phyloP scores from a whole-genome alignment of 2,797 vertebrate genomes.

The Rhinogobio ventralis region DNA sequence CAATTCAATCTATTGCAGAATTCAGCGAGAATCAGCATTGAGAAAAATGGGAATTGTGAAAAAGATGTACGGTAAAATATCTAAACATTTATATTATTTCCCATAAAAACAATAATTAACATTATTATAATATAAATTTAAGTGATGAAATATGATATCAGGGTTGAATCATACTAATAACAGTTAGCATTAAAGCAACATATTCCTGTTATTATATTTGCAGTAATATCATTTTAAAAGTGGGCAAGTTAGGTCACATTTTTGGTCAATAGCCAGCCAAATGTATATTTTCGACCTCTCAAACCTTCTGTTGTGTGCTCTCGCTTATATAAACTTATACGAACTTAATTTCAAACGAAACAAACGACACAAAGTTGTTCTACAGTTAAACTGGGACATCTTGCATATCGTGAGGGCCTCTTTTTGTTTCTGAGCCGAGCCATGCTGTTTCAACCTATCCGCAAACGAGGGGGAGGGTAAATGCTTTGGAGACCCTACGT shows the following conservation, averaged over 20 bases:
- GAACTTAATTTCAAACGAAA: conserved; percentile 2
- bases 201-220: background rate
- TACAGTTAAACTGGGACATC: conserved; percentile 66
- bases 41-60: background rate
- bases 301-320: too few relatives aligned
- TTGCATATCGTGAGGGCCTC: conserved; percentile 76
- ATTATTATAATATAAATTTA: too few relatives aligned
- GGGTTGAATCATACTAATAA: background rate
- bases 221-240: background rate
- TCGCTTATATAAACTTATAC: background rate
- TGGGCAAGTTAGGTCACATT: background rate
- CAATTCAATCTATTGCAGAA: background rate
- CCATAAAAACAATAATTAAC: background rate
- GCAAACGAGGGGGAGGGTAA: conserved; percentile 70
- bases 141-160: background rate
- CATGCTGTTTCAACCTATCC: conserved; percentile 75
- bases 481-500: conserved; percentile 25
- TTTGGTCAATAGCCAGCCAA: background rate
- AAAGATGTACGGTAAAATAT: background rate
- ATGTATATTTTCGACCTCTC: background rate
- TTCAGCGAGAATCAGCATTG: background rate
- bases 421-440: conserved; percentile 82
- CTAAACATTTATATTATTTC: background rate
- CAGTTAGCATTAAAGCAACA: conserved; percentile 9
- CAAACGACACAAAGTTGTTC: conserved; percentile 39